A percentile compares a stretch with the other conserved stretches of the same genome.
Conservation (phyloP, 2,113 vertebrate genomes). For the Ardeotis arabs region DNA sequence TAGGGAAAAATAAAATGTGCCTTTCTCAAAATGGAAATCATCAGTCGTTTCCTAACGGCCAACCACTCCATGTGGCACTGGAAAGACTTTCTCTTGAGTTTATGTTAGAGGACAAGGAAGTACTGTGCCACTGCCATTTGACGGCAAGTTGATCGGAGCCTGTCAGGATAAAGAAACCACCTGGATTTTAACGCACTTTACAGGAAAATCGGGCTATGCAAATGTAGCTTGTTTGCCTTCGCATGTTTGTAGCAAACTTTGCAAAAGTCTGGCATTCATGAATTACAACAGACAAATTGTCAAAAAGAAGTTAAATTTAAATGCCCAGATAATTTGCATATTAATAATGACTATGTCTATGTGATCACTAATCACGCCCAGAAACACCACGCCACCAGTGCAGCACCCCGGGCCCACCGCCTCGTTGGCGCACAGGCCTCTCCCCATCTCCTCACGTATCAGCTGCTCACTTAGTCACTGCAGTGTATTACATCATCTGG, state of each 20-base stretch:
- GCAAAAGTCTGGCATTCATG: not conserved
- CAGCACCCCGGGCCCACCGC: not conserved
- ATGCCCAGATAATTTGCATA: not conserved
- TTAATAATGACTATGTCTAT: not conserved
- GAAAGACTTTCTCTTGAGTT: not conserved
- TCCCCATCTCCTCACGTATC: not conserved
- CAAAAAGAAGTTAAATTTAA: not conserved
- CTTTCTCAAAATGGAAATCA: not conserved
- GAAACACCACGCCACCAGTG: not conserved
- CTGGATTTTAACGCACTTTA: not conserved
- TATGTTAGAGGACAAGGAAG: not conserved
- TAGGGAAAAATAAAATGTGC: not conserved
- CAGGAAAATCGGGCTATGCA: not conserved
- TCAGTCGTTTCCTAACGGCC: not conserved
- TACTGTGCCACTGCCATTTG: not conserved
- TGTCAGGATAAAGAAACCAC: not conserved
- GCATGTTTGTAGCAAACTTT: not conserved
- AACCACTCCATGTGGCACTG: rapidly evolving
- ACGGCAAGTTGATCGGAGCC: not conserved
- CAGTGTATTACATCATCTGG: not conserved
- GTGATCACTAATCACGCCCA: not conserved
- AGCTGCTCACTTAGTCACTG: not conserved
- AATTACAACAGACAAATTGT: not conserved
- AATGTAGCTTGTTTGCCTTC: not conserved
- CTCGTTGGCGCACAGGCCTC: rapidly evolving